Evolutionary conservation across 2,797 vertebrate species (phyloP), one percentile per base, ranked within the genome.

Genomic region (Malurus leucopterus): DNA sequence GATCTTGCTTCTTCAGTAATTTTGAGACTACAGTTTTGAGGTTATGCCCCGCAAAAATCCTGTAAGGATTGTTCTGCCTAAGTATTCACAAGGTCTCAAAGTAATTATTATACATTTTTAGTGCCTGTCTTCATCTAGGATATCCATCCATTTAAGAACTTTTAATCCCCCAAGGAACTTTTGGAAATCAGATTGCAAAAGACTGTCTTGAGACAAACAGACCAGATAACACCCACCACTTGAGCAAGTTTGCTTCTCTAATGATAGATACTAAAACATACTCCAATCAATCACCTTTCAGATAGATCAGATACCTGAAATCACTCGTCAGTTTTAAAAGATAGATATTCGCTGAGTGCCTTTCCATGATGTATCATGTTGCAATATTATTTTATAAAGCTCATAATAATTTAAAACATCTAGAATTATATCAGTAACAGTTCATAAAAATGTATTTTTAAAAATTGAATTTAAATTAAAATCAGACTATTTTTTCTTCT

Each of bases 1-100:
- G 80, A 92, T 88, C 90, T 88, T 70, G 43, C 74, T 88, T 75
- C 58, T 78, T 58, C 76, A 79, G 18, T 74, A 23, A 67, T 49
- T 86, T 80, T 88, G 88, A 67, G 57, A 57, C 44, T 46, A 17
- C 49, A 55, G 73, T 64, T 47, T 77, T 63, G 44, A 83, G 70
- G 72, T 81, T 68, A 19, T 68, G 51, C 59, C 44, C 29, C 32
- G 72, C 73, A 55, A 32, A 82, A 89, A 41, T 27, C 13, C 40
- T 62, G 29, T 54, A 87, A 91, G 29, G 27, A 64, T 86, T 89
- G 24, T 32, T 67, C 64, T 92, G 77, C 62, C 79, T 84, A 69
- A 88, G 54, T 77, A 67, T 63, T 79, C 40, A 34, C 0, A 0
- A 57, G 41, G 73, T 64, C 34, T 68, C 63, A n/a, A 61, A 49